Conservation (phyloP, 2,113 vertebrate genomes). For the Anhinga rufa region DNA sequence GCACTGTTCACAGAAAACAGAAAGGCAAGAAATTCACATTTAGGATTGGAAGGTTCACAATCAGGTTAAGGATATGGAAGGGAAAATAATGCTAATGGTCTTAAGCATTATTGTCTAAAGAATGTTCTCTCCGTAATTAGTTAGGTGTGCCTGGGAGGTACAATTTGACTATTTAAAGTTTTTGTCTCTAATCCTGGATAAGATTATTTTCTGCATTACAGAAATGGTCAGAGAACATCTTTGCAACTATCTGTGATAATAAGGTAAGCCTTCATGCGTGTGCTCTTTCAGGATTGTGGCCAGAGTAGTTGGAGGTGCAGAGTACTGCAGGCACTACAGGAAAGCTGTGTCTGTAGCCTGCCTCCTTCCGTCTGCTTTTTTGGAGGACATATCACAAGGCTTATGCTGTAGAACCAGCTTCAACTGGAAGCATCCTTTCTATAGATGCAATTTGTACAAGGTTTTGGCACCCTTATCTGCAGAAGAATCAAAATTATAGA, state of each 20-base stretch:
- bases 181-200: not conserved
- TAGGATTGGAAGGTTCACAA: not conserved
- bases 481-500: not conserved
- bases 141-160: not conserved
- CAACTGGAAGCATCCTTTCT: not conserved
- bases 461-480: not conserved
- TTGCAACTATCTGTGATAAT: not conserved
- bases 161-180: not conserved
- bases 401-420: not conserved
- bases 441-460: not conserved
- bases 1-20: not conserved
- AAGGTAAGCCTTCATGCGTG: not conserved
- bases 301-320: not conserved
- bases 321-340: not conserved
- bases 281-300: not conserved
- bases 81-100: not conserved
- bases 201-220: not conserved
- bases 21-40: not conserved
- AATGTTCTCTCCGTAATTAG: not conserved
- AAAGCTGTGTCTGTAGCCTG: not conserved
- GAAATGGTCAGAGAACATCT: not conserved
- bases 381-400: not conserved
- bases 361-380: not conserved
- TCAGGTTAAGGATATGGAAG: not conserved
- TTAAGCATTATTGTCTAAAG: not conserved